These are phyloP conservation scores for Drosophila pullipes DNA, from an alignment of 2,888 invertebrate genomes.

Conservation along the genomic window DNA sequence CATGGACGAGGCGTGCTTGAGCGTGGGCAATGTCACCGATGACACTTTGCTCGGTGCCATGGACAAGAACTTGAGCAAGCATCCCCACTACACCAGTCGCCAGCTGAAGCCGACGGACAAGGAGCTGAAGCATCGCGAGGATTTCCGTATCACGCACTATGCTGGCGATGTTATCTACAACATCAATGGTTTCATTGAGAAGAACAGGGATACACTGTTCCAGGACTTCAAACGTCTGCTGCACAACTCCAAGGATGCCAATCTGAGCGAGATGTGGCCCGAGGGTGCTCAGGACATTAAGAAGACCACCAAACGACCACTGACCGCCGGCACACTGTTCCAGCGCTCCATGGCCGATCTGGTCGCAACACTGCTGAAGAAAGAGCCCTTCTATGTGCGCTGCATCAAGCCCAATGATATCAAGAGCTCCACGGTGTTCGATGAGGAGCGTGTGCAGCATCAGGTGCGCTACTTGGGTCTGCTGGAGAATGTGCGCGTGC, in stretches of 20 bases:
- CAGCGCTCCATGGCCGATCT: conserved; percentile 97
- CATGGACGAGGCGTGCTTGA: conserved; percentile 98
- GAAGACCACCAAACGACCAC: conserved; percentile 96
- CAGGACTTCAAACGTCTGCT: conserved; percentile 98
- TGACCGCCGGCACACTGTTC: conserved; percentile 97
- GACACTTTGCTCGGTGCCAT: conserved; percentile 95
- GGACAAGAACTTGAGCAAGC: conserved; percentile 94
- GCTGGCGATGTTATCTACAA: conserved; percentile 98
- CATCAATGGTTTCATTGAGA: conserved; percentile 96
- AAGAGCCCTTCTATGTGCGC: conserved; percentile 98
- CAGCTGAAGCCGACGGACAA: conserved; percentile 94
- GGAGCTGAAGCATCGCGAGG: conserved; percentile 90
- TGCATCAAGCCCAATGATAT: conserved; percentile 99
- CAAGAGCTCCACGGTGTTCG: conserved; percentile 94
- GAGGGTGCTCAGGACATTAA: conserved; percentile 96
- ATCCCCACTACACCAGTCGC: conserved; percentile 96
- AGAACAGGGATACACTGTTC: conserved; percentile 98
- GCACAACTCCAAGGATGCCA: conserved; percentile 92
- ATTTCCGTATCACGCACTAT: conserved; percentile 96
- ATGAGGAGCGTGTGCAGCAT: conserved; percentile 89
- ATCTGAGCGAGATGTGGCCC: conserved; percentile 96
- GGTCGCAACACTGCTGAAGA: conserved; percentile 94
- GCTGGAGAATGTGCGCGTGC: conserved; percentile 97
- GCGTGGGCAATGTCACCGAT: conserved; percentile 95
- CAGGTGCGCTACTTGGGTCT: conserved; percentile 92